phyloP scores from a whole-genome alignment of 1,140 invertebrate species.

The Wasmannia auropunctata region DNA sequence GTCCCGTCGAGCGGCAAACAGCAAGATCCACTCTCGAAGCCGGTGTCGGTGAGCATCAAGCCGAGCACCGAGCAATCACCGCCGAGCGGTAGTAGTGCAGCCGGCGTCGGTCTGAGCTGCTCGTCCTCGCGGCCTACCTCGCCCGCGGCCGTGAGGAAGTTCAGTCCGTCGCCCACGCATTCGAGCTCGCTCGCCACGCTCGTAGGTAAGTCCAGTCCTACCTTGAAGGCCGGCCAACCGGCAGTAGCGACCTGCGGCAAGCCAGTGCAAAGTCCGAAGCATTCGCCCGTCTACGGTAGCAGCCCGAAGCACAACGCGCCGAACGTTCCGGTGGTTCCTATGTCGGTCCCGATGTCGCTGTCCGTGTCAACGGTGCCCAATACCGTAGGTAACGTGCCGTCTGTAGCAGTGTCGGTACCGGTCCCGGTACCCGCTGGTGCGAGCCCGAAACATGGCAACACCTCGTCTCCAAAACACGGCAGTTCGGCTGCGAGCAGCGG shows the following conservation, averaged over 20 bases:
- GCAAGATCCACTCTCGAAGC: conserved; percentile 89
- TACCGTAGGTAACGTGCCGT: conserved; percentile 70
- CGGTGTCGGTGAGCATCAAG: conserved; percentile 90
- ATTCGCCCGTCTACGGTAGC: conserved; percentile 91
- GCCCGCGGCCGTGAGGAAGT: conserved; percentile 89
- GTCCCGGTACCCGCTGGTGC: conserved; percentile 85
- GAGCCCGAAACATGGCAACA: conserved; percentile 88
- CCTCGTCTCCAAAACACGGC: conserved; percentile 91
- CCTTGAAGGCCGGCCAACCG: conserved; percentile 83
- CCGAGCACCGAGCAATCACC: conserved; percentile 87
- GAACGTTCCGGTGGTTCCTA: conserved; percentile 64
- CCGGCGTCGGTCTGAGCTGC: conserved; percentile 73
- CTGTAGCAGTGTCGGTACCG: conserved; percentile 23
- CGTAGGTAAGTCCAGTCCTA: conserved; percentile 87
- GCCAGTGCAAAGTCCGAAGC: conserved; percentile 89
- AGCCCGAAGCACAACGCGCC: conserved; percentile 89
- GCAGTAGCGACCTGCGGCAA: conserved; percentile 78
- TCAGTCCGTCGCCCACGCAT: conserved; percentile 90
- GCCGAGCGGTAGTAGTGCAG: conserved; percentile 77
- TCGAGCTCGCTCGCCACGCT: conserved; percentile 86
- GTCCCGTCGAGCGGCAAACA: conserved; percentile 86
- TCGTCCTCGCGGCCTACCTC: conserved; percentile 86
- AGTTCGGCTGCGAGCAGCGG: conserved; percentile 88
- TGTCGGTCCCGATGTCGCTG: conserved; percentile 42
- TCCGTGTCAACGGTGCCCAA: conserved; percentile 69